Evolutionary conservation across 2,888 invertebrate species (phyloP).

Genomic region (Conchocele bisecta): DNA sequence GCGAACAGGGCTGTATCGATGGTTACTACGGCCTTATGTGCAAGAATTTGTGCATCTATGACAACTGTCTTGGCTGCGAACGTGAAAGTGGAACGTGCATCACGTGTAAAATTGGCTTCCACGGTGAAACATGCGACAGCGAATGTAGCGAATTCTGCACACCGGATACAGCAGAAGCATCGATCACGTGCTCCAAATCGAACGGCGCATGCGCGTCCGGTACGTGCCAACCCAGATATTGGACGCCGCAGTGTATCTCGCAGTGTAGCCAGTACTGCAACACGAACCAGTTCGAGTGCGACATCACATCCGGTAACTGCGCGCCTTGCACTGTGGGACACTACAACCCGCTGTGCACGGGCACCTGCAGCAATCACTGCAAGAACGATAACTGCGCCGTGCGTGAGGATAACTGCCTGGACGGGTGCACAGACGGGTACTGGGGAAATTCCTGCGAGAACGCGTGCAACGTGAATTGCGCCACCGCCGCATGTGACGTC

Average conservation of each 20-base stretch:
- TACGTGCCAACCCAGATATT: constrained; percentile 21
- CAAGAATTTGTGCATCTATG: constrained; percentile 8
- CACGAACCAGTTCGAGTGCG: constrained; percentile 13
- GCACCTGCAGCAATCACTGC: constrained; percentile 35
- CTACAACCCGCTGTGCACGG: constrained; percentile 28
- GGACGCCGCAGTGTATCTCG: constrained; percentile 8
- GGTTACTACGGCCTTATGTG: constrained; percentile 36
- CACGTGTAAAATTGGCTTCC: constrained; percentile 28
- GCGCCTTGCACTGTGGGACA: constrained; percentile 33
- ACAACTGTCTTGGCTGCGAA: constrained; percentile 33
- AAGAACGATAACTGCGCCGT: constrained; percentile 39
- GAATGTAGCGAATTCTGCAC: constrained; percentile 31
- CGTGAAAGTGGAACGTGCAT: constrained; percentile 31
- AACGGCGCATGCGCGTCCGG: constrained; percentile 37
- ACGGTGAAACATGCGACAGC: constrained; percentile 18
- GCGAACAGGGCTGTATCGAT: constrained; percentile 31
- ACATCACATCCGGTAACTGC: constrained; percentile 31
- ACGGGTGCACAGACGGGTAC: constrained; percentile 32
- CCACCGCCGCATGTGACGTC: constrained; percentile 19
- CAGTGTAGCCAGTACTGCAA: constrained; percentile 36
- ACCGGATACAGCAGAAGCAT: not conserved
- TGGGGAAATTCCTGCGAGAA: constrained; percentile 32
- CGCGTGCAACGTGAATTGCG: constrained; percentile 41
- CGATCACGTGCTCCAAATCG: constrained; percentile 25
- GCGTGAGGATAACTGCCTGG: constrained; percentile 10